Conservation (phyloP, 2,888 invertebrate genomes). For the Andricus quercusramuli region DNA sequence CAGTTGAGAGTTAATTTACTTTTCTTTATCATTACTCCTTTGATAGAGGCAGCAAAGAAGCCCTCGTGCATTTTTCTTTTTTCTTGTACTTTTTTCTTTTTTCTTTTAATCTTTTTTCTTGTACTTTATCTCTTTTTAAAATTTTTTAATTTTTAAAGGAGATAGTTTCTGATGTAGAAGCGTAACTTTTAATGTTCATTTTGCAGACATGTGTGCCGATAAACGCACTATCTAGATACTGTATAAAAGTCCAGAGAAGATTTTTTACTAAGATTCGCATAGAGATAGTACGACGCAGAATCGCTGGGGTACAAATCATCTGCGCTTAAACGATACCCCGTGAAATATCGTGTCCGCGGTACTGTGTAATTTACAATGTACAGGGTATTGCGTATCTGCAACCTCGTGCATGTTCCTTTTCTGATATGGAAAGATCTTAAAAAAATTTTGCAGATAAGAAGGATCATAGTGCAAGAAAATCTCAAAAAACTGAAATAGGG, state of each 20-base stretch:
- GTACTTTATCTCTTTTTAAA: too few relatives aligned
- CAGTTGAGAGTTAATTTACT: slow-evolving; percentile 30
- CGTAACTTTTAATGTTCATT: slow-evolving; percentile 18
- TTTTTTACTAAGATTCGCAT: slow-evolving; percentile 27
- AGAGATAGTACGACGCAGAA: slow-evolving; percentile 34
- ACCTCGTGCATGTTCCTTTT: slow-evolving; percentile 11
- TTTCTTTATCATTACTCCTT: slow-evolving; percentile 1
- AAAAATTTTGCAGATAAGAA: background rate
- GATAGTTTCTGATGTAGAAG: slow-evolving; percentile 24
- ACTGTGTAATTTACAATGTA: slow-evolving; percentile 33
- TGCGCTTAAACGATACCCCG: slow-evolving; percentile 30
- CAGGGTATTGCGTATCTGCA: slow-evolving; percentile 29
- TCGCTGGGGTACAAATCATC: slow-evolving; percentile 34
- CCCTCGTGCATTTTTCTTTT: background rate
- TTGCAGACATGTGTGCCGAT: slow-evolving; percentile 24
- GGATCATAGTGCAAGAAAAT: too few relatives aligned
- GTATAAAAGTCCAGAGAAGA: slow-evolving; percentile 6
- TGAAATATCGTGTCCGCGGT: slow-evolving; percentile 31
- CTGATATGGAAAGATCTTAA: background rate
- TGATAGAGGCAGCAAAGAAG: background rate
- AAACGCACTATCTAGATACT: slow-evolving; percentile 21
- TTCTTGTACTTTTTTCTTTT: background rate
- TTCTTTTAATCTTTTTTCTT: too few relatives aligned
- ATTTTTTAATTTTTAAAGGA: slow-evolving; percentile 18
- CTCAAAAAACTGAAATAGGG: too few relatives aligned